Evolutionary conservation across 2,797 vertebrate genomes (phyloP).

Genomic region (Labroides dimidiatus): DNA sequence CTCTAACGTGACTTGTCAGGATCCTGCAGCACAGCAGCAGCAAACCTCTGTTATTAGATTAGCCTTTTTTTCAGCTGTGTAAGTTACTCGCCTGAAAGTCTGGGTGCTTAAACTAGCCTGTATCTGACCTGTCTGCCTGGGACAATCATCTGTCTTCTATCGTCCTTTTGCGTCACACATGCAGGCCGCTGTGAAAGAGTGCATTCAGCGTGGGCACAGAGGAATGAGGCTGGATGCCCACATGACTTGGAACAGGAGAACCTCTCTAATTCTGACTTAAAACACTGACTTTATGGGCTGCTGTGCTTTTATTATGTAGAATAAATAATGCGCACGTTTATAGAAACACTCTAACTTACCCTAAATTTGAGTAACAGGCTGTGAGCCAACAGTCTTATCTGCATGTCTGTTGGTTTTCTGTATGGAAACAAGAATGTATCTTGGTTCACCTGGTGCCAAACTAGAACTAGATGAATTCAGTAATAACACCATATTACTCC

Average conservation of each 20-base stretch:
- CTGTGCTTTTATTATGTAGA: constrained; percentile 1
- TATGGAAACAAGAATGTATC: too few relatives aligned
- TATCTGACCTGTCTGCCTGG: constrained; percentile 26
- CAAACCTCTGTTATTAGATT: neutral
- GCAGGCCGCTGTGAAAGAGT: constrained; percentile 67
- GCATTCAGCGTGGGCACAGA: constrained; percentile 68
- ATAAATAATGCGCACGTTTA: too few relatives aligned
- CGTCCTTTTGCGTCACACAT: constrained; percentile 67
- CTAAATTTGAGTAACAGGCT: too few relatives aligned
- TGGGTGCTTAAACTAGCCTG: constrained; percentile 32
- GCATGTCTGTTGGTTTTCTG: too few relatives aligned
- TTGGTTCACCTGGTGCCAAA: too few relatives aligned
- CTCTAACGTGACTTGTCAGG: neutral
- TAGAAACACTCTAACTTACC: too few relatives aligned
- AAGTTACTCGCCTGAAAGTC: constrained; percentile 2
- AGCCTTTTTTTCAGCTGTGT: constrained; percentile 1
- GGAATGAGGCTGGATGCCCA: constrained; percentile 54
- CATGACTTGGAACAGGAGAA: constrained; percentile 62
- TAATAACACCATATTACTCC: too few relatives aligned
- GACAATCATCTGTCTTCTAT: constrained; percentile 42
- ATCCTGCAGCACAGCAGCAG: neutral
- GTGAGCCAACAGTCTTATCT: too few relatives aligned
- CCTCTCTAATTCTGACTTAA: constrained; percentile 27
- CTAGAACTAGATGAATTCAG: too few relatives aligned
- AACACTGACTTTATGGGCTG: constrained; percentile 13